Evolutionary conservation across 2,888 invertebrate genomes (phyloP), one percentile per base, ranked within the genome.

Genomic region (Leucania comma): DNA sequence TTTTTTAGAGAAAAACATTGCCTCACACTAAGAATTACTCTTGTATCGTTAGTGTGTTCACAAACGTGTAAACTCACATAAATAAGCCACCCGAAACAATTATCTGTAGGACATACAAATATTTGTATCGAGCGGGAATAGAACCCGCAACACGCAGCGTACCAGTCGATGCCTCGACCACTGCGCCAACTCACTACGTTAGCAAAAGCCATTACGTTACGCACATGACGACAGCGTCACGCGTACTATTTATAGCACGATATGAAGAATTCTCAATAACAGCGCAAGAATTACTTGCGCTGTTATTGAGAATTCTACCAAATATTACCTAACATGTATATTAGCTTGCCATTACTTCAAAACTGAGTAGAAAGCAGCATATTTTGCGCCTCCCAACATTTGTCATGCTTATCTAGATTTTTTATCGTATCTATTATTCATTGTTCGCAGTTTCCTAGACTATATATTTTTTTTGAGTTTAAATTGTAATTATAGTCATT

Each of bases 381-480:
- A 20, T 71, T 71, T 64, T 54, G 57, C 61, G 22, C 32, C 48
- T 57, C 51, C 64, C 48, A 68, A 54, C 78, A 77, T 78, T 78
- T 65, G 78, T 78, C 72, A 72, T n/a, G 64, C 61, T 65, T 76
- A 77, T 78, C 78, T 68, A 29, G 67, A 81, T 62, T 77, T 81
- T 81, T 77, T 68, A 66, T 78, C 42, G 53, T 22, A 61, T 64
- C 64, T 61, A 20, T 57, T 71, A 81, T 72, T 78, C 67, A 78
- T 78, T 81, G 78, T 78, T 78, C 57, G 38, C 10, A 62, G 61
- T 65, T 78, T 77, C 78, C 81, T 61, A 56, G 60, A 58, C 78
- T 24, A 72, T 68, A 61, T 63, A 65, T 81, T 68, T 57, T n/a
- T 60, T 76, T 76, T 35, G 35, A 65, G 65, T 70, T 50, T 32